Evolutionary conservation across 2,888 invertebrate genomes (phyloP), one percentile per base, ranked within the genome.

Genomic region (Drosophila falleni): DNA sequence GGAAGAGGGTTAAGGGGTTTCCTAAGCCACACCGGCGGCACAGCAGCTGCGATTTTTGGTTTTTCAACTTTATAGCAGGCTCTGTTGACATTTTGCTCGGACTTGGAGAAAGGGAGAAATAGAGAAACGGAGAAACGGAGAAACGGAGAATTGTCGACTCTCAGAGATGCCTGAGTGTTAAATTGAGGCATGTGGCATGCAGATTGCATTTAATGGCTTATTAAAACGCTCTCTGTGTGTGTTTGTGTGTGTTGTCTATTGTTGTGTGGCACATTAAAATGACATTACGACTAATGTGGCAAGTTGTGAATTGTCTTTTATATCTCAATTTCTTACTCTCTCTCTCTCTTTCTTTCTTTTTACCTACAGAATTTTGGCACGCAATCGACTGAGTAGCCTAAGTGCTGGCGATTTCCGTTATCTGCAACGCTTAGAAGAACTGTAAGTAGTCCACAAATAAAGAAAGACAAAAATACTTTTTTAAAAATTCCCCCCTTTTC

Each of bases 391-490:
- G 58, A 75, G 78, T 37, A 79, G 76, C 46, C 72, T 92, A 19
- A 87, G 89, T 65, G 68, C 73, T 3, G 71, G 80, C 59, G 84
- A 90, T 56, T 92, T 92, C 56, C 73, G 81, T 5, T 78, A 91
- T 71, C 79, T 92, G 47, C 79, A 87, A 11, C 63, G 65, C 33
- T 74, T 93, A 49, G 77, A 86, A 41, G 92, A 92, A 62, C 80
- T 92, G 92, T 92, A 80, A 92, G 92, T 75, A 61, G n/a, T 41
- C 39, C 15, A 23, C n/a, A n/a, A n/a, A n/a, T n/a, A n/a, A n/a
- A n/a, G 23, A 23, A 23, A 23, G 2, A 23, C 23, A 23, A 3
- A 23, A 23, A 23, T n/a, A 23, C 4, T 13, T 5, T 37, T 29
- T n/a, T 23, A 2, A 0, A 19, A 23, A 23, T 37, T 5, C 5